A percentile compares a stretch with the other conserved stretches of the same genome.
These are phyloP conservation scores for Hermaeophaga mercurialis DNA, from an alignment of 2,888 invertebrate genomes.

Conservation along the genomic window DNA sequence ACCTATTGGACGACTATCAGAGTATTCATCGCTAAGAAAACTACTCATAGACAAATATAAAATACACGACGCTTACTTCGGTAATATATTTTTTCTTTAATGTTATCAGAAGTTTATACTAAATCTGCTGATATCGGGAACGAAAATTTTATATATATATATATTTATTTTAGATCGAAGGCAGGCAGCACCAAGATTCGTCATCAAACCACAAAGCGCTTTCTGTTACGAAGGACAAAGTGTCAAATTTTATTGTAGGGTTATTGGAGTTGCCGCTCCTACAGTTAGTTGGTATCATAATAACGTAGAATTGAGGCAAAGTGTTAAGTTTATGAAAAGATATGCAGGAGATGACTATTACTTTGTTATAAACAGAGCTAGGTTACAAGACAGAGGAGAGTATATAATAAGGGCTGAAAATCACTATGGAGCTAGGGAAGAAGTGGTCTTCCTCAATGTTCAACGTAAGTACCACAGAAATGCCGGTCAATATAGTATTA, in stretches of 20 bases:
- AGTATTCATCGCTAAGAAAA: conserved; percentile 96
- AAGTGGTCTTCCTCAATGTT: conserved; percentile 95
- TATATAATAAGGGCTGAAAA: conserved; percentile 97
- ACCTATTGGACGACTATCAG: conserved; percentile 95
- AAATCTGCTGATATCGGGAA: background rate
- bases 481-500: no score
- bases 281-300: conserved; percentile 96
- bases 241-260: conserved; percentile 95
- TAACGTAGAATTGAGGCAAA: conserved; percentile 91
- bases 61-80: conserved; percentile 94
- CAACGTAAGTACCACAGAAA: conserved; percentile 71
- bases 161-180: conserved; percentile 76
- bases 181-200: conserved; percentile 98
- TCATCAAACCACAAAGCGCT: conserved; percentile 93
- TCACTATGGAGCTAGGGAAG: conserved; percentile 93
- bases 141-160: background rate
- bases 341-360: conserved; percentile 96
- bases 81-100: no score
- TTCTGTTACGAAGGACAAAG: conserved; percentile 97
- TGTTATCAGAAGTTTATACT: background rate
- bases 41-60: conserved; percentile 94
- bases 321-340: conserved; percentile 99
- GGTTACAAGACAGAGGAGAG: conserved; percentile 94
- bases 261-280: conserved; percentile 92
- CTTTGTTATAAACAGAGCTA: conserved; percentile 95